Base-by-base conservation (phyloP, 1,140 invertebrate species). In the Drosophila ohnishii region DNA sequence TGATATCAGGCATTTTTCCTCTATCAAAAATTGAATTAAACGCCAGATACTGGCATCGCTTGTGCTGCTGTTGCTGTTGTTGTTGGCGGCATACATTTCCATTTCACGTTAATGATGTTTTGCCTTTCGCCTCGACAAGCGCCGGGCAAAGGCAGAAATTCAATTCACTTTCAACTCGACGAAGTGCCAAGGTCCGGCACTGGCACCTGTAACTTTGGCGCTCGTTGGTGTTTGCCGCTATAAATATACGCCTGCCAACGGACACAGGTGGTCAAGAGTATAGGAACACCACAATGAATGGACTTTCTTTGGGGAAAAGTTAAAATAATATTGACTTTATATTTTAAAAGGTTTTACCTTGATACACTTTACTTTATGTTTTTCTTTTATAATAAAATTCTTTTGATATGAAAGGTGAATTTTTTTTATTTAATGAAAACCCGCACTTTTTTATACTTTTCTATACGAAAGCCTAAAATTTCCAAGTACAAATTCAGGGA, bases 101-200 rank as follows among this genome's bases (percentile, higher is more conserved):
- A 57, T 58, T 53, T 53, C 19, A 13, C 51, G 19, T 50, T 56
- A 28, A 70, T 67, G 59, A 45, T 75, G 67, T 72, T 75, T 53
- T 47, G 65, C 57, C 63, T 77, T 75, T 76, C 75, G 65, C 65
- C 60, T 71, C 42, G 60, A 48, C 67, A 72, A 60, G 57, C 47
- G 19, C 51, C 70, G 75, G 78, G 62, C 16, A 83, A 78, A 83
- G 78, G 59, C 67, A 70, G 78, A 83, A 83, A 79, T 67, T 83
- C 75, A 83, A 83, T 83, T 83, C 80, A 83, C 80, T 83, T 83
- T 83, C 80, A 83, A 76, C 80, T 82, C 69, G 70, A 75, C 63
- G 64, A 80, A 78, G 63, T 40, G 48, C 65, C 56, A 58, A 55
- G 61, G 62, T 63, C 59, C 66, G 16, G 19, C 56, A 37, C 32